Evolutionary conservation across 2,888 invertebrate genomes (phyloP), one percentile per base, ranked within the genome.

Genomic region (Gymnocheta viridis): DNA sequence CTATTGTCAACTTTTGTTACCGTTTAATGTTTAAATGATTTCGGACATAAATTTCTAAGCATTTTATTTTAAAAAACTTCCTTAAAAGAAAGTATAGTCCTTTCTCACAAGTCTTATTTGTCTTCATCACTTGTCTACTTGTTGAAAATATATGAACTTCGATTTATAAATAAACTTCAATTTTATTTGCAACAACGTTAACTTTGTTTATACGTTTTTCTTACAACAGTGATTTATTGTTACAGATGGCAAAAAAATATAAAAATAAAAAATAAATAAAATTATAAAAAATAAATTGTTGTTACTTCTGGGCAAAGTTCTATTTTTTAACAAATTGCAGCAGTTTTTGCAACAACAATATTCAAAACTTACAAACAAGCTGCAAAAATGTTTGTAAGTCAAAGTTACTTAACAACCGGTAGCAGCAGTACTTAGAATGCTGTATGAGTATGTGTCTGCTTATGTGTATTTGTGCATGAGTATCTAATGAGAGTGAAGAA

Each of bases 161-260:
- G 77, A 84, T 84, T 81, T 84, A 84, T 73, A 84, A 84, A 84
- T 62, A 81, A 72, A 80, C 77, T 84, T 81, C 77, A 81, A 82
- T 81, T 77, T 78, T 64, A 73, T 77, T 77, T 73, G 54, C 62
- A 81, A 77, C 24, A 81, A 74, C 74, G 64, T 70, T 74, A 67
- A 60, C 35, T 14, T n/a, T 22, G n/a, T 49, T 70, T 32, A 38
- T 44, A 12, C 41, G 3, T 38, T 32, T 72, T 72, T 64, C 29
- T 49, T 70, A 60, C 76, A 44, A 60, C 76, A 44, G 72, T 81
- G 81, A 84, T 84, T 84, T 84, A 84, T 84, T 84, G 67, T 73
- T 69, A 54, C 47, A 67, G 38, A 73, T 47, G 77, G n/a, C 29
- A 56, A 27, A 47, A 44, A 17, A n/a, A 27, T 24, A 62, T 44